Base-by-base conservation (phyloP, 2,797 vertebrate genomes). In the Gallinago nigripennis region DNA sequence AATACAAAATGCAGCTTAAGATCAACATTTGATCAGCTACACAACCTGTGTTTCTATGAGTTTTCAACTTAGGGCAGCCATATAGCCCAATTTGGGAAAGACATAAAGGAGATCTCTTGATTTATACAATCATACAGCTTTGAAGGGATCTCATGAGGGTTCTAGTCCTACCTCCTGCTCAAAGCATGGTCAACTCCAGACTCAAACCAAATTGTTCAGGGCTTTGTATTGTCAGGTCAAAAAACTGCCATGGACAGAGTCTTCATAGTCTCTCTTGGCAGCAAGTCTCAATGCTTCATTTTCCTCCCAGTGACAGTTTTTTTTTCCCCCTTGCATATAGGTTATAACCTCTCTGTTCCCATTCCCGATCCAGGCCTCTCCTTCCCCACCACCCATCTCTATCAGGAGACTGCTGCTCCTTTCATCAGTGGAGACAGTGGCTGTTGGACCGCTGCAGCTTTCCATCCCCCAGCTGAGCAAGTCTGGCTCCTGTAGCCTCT, bases 341-440 rank as follows among this genome's bases (percentile, higher is more conserved):
- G 6, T 31, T 17, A 77, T 28, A 85, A 61, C n/a, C 25, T 23
- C 39, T 71, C 28, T 39, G 7, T 61, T 71, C 17, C 21, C 16
- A 50, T 45, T 56, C 10, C 8, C 12, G 27, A 10, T 11, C 16
- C 2, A 0, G 64, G 8, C 12, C 28, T 43, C 51, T 54, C 28
- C 41, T 6, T 60, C 41, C 24, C 15, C 5, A 54, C 14, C 3
- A 2, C 24, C 33, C 10, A 50, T 8, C 23, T 37, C 76, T 45
- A 19, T 43, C 24, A 65, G 39, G 39, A 71, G 37, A 39, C 37
- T 4, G 3, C 1, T 41, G 11, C 23, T 4, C 15, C 20, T 23
- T 25, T 3, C 3, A 14, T 27, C 0, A 2, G n/a, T 16, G 12
- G 21, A 12, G 50, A 78, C 2, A 8, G n/a, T 56, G 66, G 15